These are phyloP conservation scores for Germaria angustata DNA, from an alignment of 2,888 invertebrate species.

Conservation along the genomic window DNA sequence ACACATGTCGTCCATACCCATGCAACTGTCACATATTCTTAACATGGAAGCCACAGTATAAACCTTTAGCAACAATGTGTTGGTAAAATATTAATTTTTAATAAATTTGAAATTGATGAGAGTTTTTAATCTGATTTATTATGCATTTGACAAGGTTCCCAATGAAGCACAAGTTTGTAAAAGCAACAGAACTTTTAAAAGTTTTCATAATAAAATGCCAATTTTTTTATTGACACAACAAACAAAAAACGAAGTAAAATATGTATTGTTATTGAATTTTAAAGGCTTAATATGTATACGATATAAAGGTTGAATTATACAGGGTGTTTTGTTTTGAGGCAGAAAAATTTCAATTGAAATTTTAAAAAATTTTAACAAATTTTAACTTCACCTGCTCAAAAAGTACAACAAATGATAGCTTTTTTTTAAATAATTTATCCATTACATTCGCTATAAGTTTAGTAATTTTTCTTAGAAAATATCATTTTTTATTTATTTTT, in stretches of 20 bases:
- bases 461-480: too few species aligned
- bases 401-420: too few species aligned
- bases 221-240: neutral
- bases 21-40: neutral
- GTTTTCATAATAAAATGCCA: neutral
- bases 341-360: too few species aligned
- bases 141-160: constrained; percentile 39
- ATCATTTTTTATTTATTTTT: too few species aligned
- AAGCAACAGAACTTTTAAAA: neutral
- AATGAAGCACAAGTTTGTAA: neutral
- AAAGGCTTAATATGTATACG: neutral
- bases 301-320: too few species aligned
- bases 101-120: constrained; percentile 76
- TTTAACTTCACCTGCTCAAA: too few species aligned
- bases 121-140: constrained; percentile 65
- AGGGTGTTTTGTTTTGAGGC: too few species aligned
- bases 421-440: too few species aligned
- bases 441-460: too few species aligned
- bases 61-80: constrained; percentile 32
- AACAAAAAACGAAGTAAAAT: neutral
- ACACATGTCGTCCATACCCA: neutral
- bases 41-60: neutral
- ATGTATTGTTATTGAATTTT: neutral
- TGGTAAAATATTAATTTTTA: constrained; percentile 75
- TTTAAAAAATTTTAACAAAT: neutral